These are phyloP conservation scores for Scrobipalpa atriplicella DNA, from an alignment of 2,888 invertebrate species.

Conservation along the genomic window DNA sequence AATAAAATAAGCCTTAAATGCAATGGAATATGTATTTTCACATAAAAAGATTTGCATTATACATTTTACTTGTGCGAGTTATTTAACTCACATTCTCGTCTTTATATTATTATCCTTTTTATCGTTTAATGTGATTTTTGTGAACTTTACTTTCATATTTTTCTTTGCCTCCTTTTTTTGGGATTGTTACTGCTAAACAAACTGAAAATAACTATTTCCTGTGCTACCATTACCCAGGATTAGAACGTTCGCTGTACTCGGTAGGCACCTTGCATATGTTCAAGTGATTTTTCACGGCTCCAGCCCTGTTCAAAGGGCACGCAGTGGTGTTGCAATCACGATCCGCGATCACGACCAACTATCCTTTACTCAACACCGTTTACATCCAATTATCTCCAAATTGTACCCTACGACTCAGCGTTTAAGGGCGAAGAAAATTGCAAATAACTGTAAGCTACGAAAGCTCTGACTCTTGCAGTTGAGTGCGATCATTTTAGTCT, in stretches of 20 bases:
- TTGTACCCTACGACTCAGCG: constrained; percentile 42
- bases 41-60: too few relatives aligned
- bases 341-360: constrained; percentile 78
- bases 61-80: too few relatives aligned
- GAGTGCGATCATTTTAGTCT: neutral
- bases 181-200: neutral
- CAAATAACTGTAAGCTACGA: neutral
- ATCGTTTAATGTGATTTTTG: neutral
- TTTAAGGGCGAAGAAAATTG: constrained; percentile 39
- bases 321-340: constrained; percentile 81
- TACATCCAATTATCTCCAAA: constrained; percentile 43
- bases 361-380: constrained; percentile 58
- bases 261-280: constrained; percentile 75
- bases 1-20: too few relatives aligned
- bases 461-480: neutral
- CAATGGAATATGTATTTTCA: too few relatives aligned
- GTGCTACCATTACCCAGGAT: constrained; percentile 62
- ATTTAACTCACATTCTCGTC: too few relatives aligned
- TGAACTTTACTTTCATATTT: neutral
- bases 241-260: constrained; percentile 61
- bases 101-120: too few relatives aligned
- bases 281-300: constrained; percentile 82
- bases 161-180: too few relatives aligned
- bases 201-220: constrained; percentile 11
- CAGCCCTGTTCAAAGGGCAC: constrained; percentile 81